Evolutionary conservation across 2,113 vertebrate genomes (phyloP), one percentile per base, ranked within the genome.

Genomic region (Oncorhynchus gorbuscha): DNA sequence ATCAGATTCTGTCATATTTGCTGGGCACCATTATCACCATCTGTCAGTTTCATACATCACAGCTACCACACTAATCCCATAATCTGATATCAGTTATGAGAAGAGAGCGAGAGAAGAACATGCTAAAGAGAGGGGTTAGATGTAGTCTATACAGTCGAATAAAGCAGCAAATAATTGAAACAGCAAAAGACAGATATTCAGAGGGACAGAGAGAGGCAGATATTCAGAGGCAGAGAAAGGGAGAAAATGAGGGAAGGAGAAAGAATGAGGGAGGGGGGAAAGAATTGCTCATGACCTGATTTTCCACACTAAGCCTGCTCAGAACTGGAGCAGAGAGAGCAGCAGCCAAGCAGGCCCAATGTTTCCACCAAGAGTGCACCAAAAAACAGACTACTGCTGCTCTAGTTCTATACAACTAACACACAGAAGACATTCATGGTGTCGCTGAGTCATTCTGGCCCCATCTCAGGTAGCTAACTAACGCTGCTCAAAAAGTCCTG

Each of bases 51-150:
- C 81, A 87, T 82, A 81, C 79, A 73, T 68, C 73, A 80, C 88
- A 82, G 32, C 72, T 80, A 84, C 79, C 71, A 39, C 69, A 28
- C 79, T 90, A 87, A 91, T 89, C 85, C 89, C 77, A 59, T 87
- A 88, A 90, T 89, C 89, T 89, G 86, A 91, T 91, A 83, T 81
- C 68, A 85, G 86, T 89, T 87, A 86, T 81, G 84, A 89, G 78
- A 39, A 72, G 6, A 70, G 74, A 77, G 39, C 16, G 55, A 20
- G 7, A 26, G 20, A 32, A 58, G 51, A 49, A 5, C 62, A n/a
- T 39, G 26, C 14, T 61, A 58, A 62, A 77, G 30, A 55, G 72
- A 49, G 30, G 64, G 55, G 61, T n/a, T 11, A 72, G 24, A 6
- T 58, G 3, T 1, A 12, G 39, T 2, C 39, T 45, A 45, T 3